Percentiles rank a stretch among this genome's conserved stretches.
Conservation (phyloP, 1,140 invertebrate species). For the Contarinia nasturtii region DNA sequence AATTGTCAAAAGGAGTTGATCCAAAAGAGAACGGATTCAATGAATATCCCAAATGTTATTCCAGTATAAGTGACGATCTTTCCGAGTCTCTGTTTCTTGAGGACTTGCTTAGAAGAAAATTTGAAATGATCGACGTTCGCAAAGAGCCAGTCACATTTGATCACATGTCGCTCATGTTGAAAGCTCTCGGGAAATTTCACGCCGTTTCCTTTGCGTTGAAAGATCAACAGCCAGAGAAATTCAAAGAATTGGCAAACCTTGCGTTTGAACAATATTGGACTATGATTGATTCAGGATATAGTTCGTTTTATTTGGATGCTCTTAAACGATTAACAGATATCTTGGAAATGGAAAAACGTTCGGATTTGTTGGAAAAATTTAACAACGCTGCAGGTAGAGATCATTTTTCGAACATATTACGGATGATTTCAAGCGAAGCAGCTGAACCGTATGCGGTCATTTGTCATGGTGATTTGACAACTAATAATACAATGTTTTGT, state of each 20-base stretch:
- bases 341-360: not conserved
- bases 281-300: not conserved
- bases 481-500: constrained; percentile 18
- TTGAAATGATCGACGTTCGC: constrained; percentile 11
- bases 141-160: constrained; percentile 18
- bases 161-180: constrained; percentile 17
- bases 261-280: constrained; percentile 5
- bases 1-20: constrained; percentile 6
- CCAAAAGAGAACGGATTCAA: constrained; percentile 7
- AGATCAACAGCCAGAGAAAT: constrained; percentile 11
- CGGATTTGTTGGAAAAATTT: not conserved
- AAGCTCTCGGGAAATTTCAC: constrained; percentile 22
- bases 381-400: not conserved
- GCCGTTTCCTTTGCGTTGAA: constrained; percentile 21
- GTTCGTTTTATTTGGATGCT: not conserved
- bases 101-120: constrained; percentile 21
- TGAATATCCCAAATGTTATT: constrained; percentile 10
- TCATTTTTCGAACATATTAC: not conserved
- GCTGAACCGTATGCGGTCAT: not conserved
- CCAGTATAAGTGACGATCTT: constrained; percentile 9
- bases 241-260: constrained; percentile 6
- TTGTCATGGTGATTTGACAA: constrained; percentile 8
- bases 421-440: not conserved
- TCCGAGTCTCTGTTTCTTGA: constrained; percentile 20
- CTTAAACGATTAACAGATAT: not conserved